Base-by-base conservation (phyloP, 2,888 invertebrate genomes). In the Thereva unica region DNA sequence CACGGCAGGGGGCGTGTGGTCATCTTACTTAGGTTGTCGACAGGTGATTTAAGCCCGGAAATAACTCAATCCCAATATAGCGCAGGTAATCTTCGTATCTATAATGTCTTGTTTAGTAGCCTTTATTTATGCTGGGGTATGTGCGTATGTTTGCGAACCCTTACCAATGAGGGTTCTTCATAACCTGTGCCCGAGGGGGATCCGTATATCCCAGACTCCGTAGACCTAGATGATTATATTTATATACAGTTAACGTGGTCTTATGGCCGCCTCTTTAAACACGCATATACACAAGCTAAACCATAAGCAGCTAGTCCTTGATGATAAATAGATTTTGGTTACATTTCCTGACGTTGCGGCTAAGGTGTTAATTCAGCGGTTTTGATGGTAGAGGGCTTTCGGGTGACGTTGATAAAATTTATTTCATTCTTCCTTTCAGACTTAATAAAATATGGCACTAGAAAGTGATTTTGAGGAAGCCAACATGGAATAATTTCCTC, bases 341-440 rank as follows among this genome's bases (percentile, higher is more conserved):
- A 71, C 71, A 71, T 69, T 71, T 71, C 71, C 71, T 71, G 71
- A 71, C 71, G 68, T 69, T 71, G 71, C 71, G 71, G 71, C 69
- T 71, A 67, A 71, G 71, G 71, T 71, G 71, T 71, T 71, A 71
- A 71, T 71, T 71, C 71, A 71, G 71, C 71, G 71, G 71, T 71
- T 71, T 71, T 69, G 67, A 71, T 70, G 68, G 68, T 71, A 71
- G 71, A 69, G 69, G 71, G 71, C 71, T 69, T 55, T 44, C 23
- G 49, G 52, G 34, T 49, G 54, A 59, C 49, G 57, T 59, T 59
- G 59, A 49, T 59, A 59, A 47, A 59, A 47, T 59, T 10, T 37
- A 12, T 38, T 47, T 8, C 59, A 38, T 47, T 49, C 49, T 54
- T 59, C 49, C 10, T 12, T 47, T 35, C 5, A 44, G 8, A 35